Evolutionary conservation across 2,797 vertebrate species (phyloP).

Genomic region (Coilia nasus): DNA sequence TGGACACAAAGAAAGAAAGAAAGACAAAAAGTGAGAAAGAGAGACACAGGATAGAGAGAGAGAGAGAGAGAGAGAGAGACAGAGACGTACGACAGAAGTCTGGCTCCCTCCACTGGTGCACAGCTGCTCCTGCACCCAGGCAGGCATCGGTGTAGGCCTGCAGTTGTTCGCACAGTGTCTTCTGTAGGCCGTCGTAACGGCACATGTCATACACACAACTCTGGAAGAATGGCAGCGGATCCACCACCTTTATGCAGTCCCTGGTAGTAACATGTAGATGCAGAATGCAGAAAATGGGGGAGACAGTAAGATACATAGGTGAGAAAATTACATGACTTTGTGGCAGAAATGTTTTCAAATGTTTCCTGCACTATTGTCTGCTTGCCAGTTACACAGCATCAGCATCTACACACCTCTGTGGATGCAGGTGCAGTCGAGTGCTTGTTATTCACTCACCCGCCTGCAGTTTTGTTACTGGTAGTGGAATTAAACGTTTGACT

Average conservation of each 20-base stretch:
- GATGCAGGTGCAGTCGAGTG: no score
- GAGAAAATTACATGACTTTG: no score
- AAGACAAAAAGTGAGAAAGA: constrained; percentile 28
- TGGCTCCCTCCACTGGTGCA: constrained; percentile 78
- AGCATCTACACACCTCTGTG: no score
- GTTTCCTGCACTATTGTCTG: not conserved
- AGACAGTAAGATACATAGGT: not conserved
- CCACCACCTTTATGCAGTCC: constrained; percentile 72
- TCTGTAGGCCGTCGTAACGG: constrained; percentile 69
- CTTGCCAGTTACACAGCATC: not conserved
- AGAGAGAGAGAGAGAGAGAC: constrained; percentile 20
- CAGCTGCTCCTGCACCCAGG: constrained; percentile 70
- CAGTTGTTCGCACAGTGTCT: constrained; percentile 78
- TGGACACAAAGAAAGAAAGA: constrained; percentile 53
- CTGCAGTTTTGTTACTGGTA: no score
- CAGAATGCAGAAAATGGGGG: not conserved
- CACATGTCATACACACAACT: constrained; percentile 85
- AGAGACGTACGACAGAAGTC: constrained; percentile 79
- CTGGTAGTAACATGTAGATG: constrained; percentile 55
- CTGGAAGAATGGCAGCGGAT: constrained; percentile 73
- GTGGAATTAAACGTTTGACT: no score
- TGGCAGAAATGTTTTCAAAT: no score
- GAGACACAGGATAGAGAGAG: constrained; percentile 25
- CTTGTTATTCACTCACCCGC: no score
- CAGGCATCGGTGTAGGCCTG: constrained; percentile 80